Evolutionary conservation across 2,113 vertebrate genomes (phyloP), one percentile per base, ranked within the genome.

Genomic region (Phylloscopus whistleri): DNA sequence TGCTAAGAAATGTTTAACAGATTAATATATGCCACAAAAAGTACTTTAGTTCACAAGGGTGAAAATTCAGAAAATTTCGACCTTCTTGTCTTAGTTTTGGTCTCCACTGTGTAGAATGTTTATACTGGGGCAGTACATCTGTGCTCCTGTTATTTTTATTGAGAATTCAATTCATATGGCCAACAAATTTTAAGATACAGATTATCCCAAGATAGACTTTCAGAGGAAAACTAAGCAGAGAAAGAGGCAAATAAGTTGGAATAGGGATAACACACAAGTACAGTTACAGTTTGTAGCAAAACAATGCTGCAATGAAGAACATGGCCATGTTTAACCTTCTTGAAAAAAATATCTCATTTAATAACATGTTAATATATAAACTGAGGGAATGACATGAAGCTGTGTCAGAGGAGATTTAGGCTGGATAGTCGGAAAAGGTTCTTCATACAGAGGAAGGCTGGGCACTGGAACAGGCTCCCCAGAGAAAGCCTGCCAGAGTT

Each of bases 391-490:
- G 30, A 14, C 30, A 35, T 27, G 16, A 39, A 41, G 6, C 11
- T 46, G 39, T 26, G 11, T 53, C 24, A 53, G 33, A 46, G 28
- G 26, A 41, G 5, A 11, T 39, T 74, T 59, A 67, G 33, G 7
- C 4, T 31, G 21, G 16, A 16, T 62, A 41, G 39, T 5, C 46
- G 16, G 13, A 35, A 60, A 53, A 53, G 5, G 5, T n/a, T 67
- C 11, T n/a, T 60, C 14, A 20, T 1, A 7, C n/a, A 30, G 20
- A n/a, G 11, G 7, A 5, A 24, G 7, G 5, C 1, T n/a, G 28
- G 19, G 7, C 10, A 14, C 16, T 75, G 53, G 7, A n/a, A 67
- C 1, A 53, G 33, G 9, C 11, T 60, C 24, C 16, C 28, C 39
- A 30, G 62, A 9, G 3, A 13, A 53, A 64, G 11, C 6, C 19